Evolutionary conservation across 2,113 vertebrate species (phyloP), one percentile per base, ranked within the genome.

Genomic region (Phyllostomus discolor): DNA sequence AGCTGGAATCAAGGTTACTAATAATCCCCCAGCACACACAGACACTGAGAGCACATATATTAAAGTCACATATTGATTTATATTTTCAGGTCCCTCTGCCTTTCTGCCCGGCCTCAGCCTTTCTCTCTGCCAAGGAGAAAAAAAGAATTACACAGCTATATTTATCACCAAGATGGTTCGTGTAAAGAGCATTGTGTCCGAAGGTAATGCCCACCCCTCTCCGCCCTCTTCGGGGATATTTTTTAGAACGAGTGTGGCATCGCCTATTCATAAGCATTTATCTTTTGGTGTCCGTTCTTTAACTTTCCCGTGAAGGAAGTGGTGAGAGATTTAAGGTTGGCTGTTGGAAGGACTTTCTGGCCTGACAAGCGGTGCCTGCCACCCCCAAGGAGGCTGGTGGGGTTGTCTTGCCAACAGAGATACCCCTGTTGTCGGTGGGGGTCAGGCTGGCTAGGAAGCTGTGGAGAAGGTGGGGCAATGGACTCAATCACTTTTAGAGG

Each of bases 1-100:
- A 95, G 97, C 95, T 69, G 66, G 94, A 95, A 97, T 97, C 96
- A 98, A 98, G 98, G 97, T 98, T 97, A 97, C 97, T 97, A 96
- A 95, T 97, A 97, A 97, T 97, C 97, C 94, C 94, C 92, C 72
- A 95, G 96, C 97, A 98, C 95, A 97, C 98, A 97, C 80, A 91
- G 97, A 86, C 97, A 94, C 95, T 9, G 28, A 91, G 90, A 97
- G 94, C 97, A 98, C 97, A 97, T 98, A 97, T 97, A 98, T 98
- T 98, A 97, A 98, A 98, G 97, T 98, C 97, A 97, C 94, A 95
- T 96, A 96, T 95, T 98, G 97, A 98, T 98, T 97, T 97, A 96
- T 98, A 96, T 98, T 97, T 97, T 95, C 93, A 48, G 97, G 97
- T 90, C 91, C 96, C 97, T 97, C 91, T 95, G 94, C 97, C 90